Base-by-base conservation (phyloP, 2,888 invertebrate genomes). In the Microplitis manilae region DNA sequence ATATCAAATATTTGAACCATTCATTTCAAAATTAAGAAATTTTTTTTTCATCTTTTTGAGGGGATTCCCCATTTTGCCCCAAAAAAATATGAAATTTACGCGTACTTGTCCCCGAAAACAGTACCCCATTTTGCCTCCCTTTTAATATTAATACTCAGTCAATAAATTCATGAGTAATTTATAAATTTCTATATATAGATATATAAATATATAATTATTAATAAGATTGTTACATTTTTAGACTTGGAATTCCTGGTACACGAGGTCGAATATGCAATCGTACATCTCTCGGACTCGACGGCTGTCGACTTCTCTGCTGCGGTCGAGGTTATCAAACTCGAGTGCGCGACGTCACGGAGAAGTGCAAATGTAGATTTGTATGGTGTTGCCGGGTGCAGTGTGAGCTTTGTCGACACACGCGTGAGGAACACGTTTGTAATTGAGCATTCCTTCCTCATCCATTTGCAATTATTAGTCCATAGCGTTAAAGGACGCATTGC, bases 371-470 rank as follows among this genome's bases (percentile, higher is more conserved):
- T 89, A 94, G 94, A 83, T 97, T 97, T 89, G 95, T 96, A 78
- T 97, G 97, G 97, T 97, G 97, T 91, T 97, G 97, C 90, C 93
- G 94, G 82, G 97, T 97, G 1, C 94, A 94, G 85, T 97, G 97
- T 91, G 95, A 96, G 87, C 92, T 94, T 80, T 97, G 97, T 90
- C 93, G 94, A 82, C 94, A 93, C 85, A 94, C 94, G 86, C 93
- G 94, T 81, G 96, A 96, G 86, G 95, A 96, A 86, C 95, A 96
- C 87, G 94, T 95, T 86, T 97, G 97, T 91, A 97, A 97, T 91
- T 97, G 92, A 92, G 73, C 68, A 67, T 64, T 59, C 59, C 68
- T 13, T 50, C 50, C 50, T 50, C 50, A 71, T 69, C 71, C 70
- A 68, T 77, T 60, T 72, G 38, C 50, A 50, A 73, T 72, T 15